Conservation (phyloP, 2,113 vertebrate genomes). For the Mystacornis crossleyi region DNA sequence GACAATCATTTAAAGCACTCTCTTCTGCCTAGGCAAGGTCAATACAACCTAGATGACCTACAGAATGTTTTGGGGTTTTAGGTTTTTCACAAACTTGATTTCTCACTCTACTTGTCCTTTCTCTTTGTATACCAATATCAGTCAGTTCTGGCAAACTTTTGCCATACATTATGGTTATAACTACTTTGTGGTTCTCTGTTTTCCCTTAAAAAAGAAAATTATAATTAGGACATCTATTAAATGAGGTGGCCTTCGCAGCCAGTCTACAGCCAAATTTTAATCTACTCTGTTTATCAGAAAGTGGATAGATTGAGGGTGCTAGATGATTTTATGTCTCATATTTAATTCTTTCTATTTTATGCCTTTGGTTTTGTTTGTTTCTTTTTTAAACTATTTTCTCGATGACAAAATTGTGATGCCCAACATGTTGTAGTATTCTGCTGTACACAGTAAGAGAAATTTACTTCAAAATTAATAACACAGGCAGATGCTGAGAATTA, state of each 20-base stretch:
- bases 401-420: background rate
- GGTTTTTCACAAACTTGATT: background rate
- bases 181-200: background rate
- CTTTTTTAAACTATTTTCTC: background rate
- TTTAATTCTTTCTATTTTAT: background rate
- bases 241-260: background rate
- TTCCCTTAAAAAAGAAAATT: background rate
- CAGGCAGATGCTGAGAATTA: background rate
- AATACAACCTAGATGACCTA: background rate
- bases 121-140: background rate
- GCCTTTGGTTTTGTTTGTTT: no score
- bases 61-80: background rate
- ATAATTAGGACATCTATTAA: background rate
- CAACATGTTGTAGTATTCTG: background rate
- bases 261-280: background rate
- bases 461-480: background rate
- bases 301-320: background rate
- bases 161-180: background rate
- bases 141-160: background rate
- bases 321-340: background rate
- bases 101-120: background rate
- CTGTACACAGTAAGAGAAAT: background rate
- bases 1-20: background rate
- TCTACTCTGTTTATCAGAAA: background rate
- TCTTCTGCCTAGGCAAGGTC: background rate